phyloP scores from a whole-genome alignment of 2,888 invertebrate species.

The Melanophora roralis region DNA sequence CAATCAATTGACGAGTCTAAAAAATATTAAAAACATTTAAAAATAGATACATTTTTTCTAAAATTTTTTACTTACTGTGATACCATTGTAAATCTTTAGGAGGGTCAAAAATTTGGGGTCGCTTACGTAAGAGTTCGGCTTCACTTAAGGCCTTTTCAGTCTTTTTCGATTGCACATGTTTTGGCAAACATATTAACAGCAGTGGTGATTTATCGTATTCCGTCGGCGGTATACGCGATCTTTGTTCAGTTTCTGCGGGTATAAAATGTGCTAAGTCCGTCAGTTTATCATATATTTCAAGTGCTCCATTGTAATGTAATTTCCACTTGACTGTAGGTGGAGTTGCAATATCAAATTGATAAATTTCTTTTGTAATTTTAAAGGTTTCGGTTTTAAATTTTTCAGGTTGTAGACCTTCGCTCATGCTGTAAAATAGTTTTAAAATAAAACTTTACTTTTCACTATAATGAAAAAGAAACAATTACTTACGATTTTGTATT shows the following conservation, averaged over 20 bases:
- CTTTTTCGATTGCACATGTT: constrained; percentile 75
- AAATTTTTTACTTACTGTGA: constrained; percentile 69
- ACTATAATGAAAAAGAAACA: background rate
- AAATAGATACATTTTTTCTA: background rate
- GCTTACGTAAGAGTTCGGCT: constrained; percentile 72
- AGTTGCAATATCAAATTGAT: background rate
- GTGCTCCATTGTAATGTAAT: constrained; percentile 69
- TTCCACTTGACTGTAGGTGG: constrained; percentile 68
- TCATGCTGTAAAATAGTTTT: constrained; percentile 33
- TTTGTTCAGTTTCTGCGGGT: constrained; percentile 69
- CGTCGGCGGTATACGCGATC: constrained; percentile 85
- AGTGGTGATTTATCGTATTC: constrained; percentile 82
- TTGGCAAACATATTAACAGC: constrained; percentile 75
- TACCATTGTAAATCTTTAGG: constrained; percentile 75
- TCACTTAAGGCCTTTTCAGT: constrained; percentile 74
- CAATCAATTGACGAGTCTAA: constrained; percentile 81
- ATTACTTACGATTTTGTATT: constrained; percentile 83
- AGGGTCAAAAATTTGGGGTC: constrained; percentile 75
- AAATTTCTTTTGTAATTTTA: constrained; percentile 77
- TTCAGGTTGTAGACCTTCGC: constrained; percentile 54
- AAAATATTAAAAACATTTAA: background rate
- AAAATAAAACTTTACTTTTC: background rate
- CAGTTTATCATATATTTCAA: constrained; percentile 69
- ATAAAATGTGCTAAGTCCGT: constrained; percentile 73
- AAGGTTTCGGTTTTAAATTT: constrained; percentile 82